These are phyloP conservation scores for Hystrix cristata DNA, from an alignment of 2,113 vertebrate genomes.

Conservation along the genomic window DNA sequence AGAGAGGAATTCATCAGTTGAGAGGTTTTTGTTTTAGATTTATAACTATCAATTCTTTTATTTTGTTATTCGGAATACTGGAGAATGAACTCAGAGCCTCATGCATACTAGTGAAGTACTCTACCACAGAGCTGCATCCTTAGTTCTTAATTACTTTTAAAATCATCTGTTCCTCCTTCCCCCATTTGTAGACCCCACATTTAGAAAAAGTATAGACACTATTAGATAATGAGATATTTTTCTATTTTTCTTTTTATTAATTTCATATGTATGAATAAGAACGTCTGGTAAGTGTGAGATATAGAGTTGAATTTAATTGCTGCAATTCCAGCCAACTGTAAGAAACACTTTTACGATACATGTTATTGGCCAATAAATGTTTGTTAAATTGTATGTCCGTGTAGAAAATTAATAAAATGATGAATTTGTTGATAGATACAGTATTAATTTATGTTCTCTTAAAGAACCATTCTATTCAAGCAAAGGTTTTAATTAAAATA, in stretches of 20 bases:
- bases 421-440: neutral
- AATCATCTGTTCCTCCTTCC: neutral
- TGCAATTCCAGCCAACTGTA: neutral
- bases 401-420: neutral
- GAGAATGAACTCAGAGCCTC: neutral
- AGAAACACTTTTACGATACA: neutral
- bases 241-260: constrained; percentile 42
- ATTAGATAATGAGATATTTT: neutral
- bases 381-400: constrained; percentile 8
- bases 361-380: neutral
- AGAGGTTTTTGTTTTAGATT: neutral
- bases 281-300: neutral
- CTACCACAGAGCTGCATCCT: neutral
- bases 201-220: constrained; percentile 20
- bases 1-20: neutral
- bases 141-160: neutral
- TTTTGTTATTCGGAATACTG: neutral
- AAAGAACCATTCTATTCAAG: neutral
- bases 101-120: neutral
- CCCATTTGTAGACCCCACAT: neutral
- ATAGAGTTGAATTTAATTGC: neutral
- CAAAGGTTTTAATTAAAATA: constrained; percentile 28
- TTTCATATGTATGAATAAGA: neutral
- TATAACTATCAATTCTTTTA: neutral
- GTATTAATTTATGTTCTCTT: constrained; percentile 6